Percentiles rank a stretch among this genome's conserved stretches.
Conservation (phyloP, 2,797 vertebrate genomes). For the Anisognathus igniventris region DNA sequence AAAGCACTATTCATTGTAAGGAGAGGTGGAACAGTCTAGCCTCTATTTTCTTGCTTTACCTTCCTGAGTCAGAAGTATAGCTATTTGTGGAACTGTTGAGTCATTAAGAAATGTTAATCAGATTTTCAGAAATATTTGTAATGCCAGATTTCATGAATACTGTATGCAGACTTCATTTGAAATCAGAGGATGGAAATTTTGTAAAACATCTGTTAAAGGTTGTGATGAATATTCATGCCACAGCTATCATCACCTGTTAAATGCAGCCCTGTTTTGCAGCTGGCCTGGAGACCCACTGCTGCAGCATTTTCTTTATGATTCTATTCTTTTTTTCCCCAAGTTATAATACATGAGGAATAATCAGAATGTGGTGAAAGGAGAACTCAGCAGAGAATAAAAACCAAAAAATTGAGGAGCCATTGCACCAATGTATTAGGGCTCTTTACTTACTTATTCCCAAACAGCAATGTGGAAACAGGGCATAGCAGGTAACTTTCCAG, state of each 20-base stretch:
- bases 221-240: conserved; percentile 41
- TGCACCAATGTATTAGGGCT: neutral
- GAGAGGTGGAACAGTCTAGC: neutral
- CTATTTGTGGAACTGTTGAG: neutral
- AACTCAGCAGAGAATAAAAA: neutral
- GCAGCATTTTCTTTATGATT: neutral
- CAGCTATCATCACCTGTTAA: neutral
- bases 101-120: conserved; percentile 23
- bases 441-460: neutral
- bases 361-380: neutral
- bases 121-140: conserved; percentile 21
- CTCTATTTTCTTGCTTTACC: neutral
- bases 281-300: neutral
- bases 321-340: neutral
- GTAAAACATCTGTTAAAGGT: conserved; percentile 30
- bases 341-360: neutral
- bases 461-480: neutral
- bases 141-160: neutral
- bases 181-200: neutral
- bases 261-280: neutral
- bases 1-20: neutral
- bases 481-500: neutral
- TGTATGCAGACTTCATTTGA: neutral
- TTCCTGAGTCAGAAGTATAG: neutral
- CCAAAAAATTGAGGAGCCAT: neutral